Base-by-base conservation (phyloP, 1,140 invertebrate species). In the Bilobella aurantiaca region DNA sequence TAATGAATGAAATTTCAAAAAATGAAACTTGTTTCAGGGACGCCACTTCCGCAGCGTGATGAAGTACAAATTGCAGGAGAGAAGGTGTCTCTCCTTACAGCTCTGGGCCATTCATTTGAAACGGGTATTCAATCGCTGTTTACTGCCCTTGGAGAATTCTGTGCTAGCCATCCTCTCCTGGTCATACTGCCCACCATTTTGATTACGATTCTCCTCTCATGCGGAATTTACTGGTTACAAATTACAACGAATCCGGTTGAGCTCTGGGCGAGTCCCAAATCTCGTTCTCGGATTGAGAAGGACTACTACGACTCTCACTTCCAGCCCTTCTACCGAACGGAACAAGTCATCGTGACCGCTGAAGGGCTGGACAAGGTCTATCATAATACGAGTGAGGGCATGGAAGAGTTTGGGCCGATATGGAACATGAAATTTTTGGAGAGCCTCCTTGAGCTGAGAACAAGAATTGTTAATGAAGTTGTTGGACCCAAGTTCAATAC, bases 251-350 rank as follows among this genome's bases (percentile, higher is more conserved):
- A 94, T 76, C 93, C 93, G 0, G 86, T 95, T 0, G 86, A 98
- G 77, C 79, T 99, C 31, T 99, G 96, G 96, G 94, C 95, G 0
- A 85, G 93, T 0, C 89, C 93, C 0, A 79, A 81, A 42, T 95
- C 91, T 1, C 81, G 86, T 34, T 91, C 93, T 1, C 82, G 96
- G 1, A 73, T 87, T 14, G 93, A 99, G 78, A 85, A 87, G 63
- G 82, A 91, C 64, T 98, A 87, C 78, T 99, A 93, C 76, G 93
- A 99, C 64, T 59, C 47, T 1, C 87, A 93, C 72, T 96, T 96
- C 77, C 84, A 93, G 67, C 96, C 96, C 0, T 99, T 99, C 77
- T 98, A 96, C 77, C 82, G 96, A 66, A 90, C 87, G 1, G 92
- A 98, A 78, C 92, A 95, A 78, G 76, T 96, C 37, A 95, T 70